Evolutionary conservation across 2,888 invertebrate genomes (phyloP).

Genomic region (Polia nebulosa): DNA sequence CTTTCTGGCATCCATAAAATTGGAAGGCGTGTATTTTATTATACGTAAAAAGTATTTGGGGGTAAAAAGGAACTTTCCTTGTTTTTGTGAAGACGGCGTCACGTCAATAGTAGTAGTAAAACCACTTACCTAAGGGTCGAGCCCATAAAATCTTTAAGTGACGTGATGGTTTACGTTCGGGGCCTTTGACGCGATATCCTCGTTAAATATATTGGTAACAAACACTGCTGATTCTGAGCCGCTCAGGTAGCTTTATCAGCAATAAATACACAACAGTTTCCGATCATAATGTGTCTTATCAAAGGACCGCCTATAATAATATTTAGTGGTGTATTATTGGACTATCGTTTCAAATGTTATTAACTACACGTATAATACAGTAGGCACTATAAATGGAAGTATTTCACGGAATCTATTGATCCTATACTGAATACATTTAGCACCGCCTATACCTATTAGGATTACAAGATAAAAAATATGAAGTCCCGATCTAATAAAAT

Average conservation of each 20-base stretch:
- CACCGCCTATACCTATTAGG: not conserved
- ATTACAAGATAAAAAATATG: not conserved
- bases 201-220: slow-evolving; percentile 60
- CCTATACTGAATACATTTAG: not conserved
- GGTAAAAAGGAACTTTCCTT: slow-evolving; percentile 34
- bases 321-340: slow-evolving; percentile 37
- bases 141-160: slow-evolving; percentile 64
- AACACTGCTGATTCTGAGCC: slow-evolving; percentile 45
- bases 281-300: slow-evolving; percentile 33
- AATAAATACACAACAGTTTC: slow-evolving; percentile 47
- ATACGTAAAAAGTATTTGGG: slow-evolving; percentile 11
- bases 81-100: slow-evolving; percentile 45
- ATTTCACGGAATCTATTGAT: slow-evolving; percentile 22
- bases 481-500: too few species aligned
- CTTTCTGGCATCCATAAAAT: slow-evolving; percentile 15
- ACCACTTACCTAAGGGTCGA: slow-evolving; percentile 62
- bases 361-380: slow-evolving; percentile 1
- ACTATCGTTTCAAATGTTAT: slow-evolving; percentile 40
- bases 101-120: slow-evolving; percentile 44
- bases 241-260: slow-evolving; percentile 54
- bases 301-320: slow-evolving; percentile 38
- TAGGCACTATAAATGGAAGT: slow-evolving; percentile 5
- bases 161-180: slow-evolving; percentile 56
- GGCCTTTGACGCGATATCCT: slow-evolving; percentile 56
- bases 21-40: not conserved